Evolutionary conservation across 2,888 invertebrate genomes (phyloP).

Genomic region (Trissolcus brochymenae): DNA sequence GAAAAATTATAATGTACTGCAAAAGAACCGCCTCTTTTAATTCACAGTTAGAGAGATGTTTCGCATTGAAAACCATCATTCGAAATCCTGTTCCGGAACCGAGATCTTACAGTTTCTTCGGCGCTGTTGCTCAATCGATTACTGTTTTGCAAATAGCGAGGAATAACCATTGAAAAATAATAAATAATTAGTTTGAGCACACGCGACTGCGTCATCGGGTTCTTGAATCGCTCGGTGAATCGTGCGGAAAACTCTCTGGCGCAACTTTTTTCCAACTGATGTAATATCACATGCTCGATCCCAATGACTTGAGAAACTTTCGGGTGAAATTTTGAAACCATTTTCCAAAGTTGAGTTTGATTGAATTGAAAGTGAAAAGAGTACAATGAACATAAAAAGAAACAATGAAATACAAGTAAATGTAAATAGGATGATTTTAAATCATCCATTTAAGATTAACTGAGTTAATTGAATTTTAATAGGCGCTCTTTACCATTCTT

Average conservation of each 20-base stretch:
- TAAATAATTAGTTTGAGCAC: conserved; percentile 15
- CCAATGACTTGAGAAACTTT: conserved; percentile 7
- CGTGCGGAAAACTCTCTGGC: conserved; percentile 24
- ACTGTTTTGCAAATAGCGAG: conserved; percentile 12
- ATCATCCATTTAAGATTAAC: too few relatives aligned
- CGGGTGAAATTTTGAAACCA: too few relatives aligned
- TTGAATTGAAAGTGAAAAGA: too few relatives aligned
- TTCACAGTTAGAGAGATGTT: conserved; percentile 5
- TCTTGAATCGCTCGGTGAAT: conserved; percentile 7
- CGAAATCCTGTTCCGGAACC: conserved; percentile 22
- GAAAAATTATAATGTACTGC: too few relatives aligned
- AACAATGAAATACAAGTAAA: too few relatives aligned
- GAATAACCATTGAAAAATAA: conserved; percentile 10
- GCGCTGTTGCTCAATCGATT: conserved; percentile 15
- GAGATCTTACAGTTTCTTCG: conserved; percentile 30
- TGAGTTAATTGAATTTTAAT: too few relatives aligned
- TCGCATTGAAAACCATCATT: conserved; percentile 12
- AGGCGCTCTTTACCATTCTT: too few relatives aligned
- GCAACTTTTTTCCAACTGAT: conserved; percentile 34
- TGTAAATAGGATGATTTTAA: too few relatives aligned
- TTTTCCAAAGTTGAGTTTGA: too few relatives aligned
- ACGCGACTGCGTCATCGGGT: conserved; percentile 18
- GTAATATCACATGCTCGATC: conserved; percentile 15
- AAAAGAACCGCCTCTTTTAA: too few relatives aligned
- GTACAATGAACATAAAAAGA: too few relatives aligned